A percentile compares a stretch with the other conserved stretches of the same genome.
Conservation (phyloP, 2,888 invertebrate genomes). For the Drosophila sordidula region DNA sequence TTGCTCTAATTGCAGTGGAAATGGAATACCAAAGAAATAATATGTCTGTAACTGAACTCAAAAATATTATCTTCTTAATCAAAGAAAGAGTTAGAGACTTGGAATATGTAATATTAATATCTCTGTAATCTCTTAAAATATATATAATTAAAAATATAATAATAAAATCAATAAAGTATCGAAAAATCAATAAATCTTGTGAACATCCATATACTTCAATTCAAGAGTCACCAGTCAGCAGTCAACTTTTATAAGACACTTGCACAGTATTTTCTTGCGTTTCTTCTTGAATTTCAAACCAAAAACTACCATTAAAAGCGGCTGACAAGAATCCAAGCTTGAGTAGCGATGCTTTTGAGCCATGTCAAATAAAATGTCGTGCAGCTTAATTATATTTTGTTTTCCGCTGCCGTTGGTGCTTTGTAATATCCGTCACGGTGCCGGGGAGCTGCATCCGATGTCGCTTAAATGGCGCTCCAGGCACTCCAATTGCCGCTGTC, state of each 20-base stretch:
- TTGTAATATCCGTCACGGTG: slow-evolving; percentile 65
- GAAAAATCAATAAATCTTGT: too few species aligned
- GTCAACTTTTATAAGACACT: too few species aligned
- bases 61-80: too few species aligned
- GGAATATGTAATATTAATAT: too few species aligned
- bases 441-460: slow-evolving; percentile 58
- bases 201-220: too few species aligned
- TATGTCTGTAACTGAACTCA: too few species aligned
- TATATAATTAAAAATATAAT: too few species aligned
- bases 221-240: too few species aligned
- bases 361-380: slow-evolving; percentile 29
- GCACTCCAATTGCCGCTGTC: slow-evolving; percentile 13
- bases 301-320: neutral
- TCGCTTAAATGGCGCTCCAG: slow-evolving; percentile 60
- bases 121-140: too few species aligned
- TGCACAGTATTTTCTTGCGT: neutral
- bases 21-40: too few species aligned
- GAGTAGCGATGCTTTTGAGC: slow-evolving; percentile 25
- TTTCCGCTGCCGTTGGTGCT: slow-evolving; percentile 34
- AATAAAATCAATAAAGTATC: too few species aligned
- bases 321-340: slow-evolving; percentile 20
- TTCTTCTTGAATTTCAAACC: neutral
- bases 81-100: too few species aligned
- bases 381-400: slow-evolving; percentile 62
- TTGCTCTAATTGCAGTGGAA: slow-evolving; percentile 38